Conservation (phyloP, 2,888 invertebrate genomes). For the Cheilosia vernalis region DNA sequence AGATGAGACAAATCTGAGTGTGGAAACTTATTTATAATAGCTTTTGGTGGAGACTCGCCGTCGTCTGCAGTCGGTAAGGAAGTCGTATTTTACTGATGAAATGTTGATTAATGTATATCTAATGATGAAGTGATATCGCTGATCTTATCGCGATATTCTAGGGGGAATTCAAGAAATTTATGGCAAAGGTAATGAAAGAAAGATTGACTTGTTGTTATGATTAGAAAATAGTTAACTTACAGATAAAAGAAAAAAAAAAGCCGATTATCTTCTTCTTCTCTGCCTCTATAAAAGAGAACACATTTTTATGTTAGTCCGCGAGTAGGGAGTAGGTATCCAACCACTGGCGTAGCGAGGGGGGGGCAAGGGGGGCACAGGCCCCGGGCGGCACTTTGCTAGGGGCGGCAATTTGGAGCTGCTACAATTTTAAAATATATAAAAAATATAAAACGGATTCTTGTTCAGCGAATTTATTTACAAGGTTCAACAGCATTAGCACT, state of each 20-base stretch:
- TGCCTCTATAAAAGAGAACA: too few species aligned
- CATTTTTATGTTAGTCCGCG: too few species aligned
- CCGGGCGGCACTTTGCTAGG: too few species aligned
- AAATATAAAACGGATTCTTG: too few species aligned
- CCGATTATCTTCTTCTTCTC: too few species aligned
- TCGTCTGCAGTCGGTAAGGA: slow-evolving; percentile 48
- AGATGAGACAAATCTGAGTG: slow-evolving; percentile 15
- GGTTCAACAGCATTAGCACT: too few species aligned
- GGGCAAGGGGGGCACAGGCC: too few species aligned
- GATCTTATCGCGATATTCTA: slow-evolving; percentile 29
- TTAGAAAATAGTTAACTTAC: background rate
- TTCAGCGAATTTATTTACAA: too few species aligned
- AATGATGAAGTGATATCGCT: slow-evolving; percentile 44
- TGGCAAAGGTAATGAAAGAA: slow-evolving; percentile 33
- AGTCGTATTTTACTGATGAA: slow-evolving; percentile 48
- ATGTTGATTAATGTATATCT: slow-evolving; percentile 34
- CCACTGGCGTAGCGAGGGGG: too few species aligned
- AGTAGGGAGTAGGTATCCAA: too few species aligned
- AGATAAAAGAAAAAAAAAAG: background rate
- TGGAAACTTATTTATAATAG: slow-evolving; percentile 1
- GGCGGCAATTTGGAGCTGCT: too few species aligned
- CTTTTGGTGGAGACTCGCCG: background rate
- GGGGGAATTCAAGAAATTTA: slow-evolving; percentile 33
- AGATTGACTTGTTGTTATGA: slow-evolving; percentile 10
- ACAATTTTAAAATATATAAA: too few species aligned